These are phyloP conservation scores for Paragorgia papillata DNA, from an alignment of 92 coral and sea anemone species.

Conservation along the genomic window DNA sequence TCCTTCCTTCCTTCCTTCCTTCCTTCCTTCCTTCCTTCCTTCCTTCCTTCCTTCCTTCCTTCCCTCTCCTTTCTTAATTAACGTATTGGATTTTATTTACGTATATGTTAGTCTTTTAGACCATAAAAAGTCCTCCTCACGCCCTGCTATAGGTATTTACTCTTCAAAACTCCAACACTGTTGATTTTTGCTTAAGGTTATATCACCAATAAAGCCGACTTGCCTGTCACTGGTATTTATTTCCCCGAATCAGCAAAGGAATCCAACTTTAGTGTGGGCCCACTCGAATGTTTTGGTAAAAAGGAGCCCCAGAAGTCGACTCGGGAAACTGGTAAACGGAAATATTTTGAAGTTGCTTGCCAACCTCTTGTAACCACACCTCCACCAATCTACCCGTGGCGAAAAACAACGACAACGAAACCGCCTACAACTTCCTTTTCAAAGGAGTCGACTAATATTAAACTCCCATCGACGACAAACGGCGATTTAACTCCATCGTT, in stretches of 20 bases:
- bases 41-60: too few species aligned
- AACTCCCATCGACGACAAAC: slow-evolving; percentile 69
- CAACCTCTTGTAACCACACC: slow-evolving; percentile 37
- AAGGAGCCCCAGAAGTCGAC: slow-evolving; percentile 7
- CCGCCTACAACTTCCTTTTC: slow-evolving; percentile 49
- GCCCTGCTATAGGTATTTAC: too few species aligned
- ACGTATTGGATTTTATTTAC: too few species aligned
- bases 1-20: too few species aligned
- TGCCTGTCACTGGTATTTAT: slow-evolving; percentile 80
- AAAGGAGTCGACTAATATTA: slow-evolving; percentile 68
- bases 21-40: too few species aligned
- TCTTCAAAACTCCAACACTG: too few species aligned
- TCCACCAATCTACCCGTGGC: slow-evolving; percentile 38
- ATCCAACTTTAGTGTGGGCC: slow-evolving; percentile 90
- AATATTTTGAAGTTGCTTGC: slow-evolving; percentile 23
- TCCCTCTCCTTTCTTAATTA: too few species aligned
- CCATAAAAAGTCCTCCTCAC: too few species aligned
- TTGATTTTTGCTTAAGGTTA: too few species aligned
- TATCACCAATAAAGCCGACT: slow-evolving; percentile 68
- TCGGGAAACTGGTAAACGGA: slow-evolving; percentile 14
- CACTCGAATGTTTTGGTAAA: slow-evolving; percentile 84
- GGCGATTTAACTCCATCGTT: slow-evolving; percentile 25
- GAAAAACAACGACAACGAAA: neutral
- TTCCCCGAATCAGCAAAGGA: slow-evolving; percentile 65
- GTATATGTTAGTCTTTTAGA: too few species aligned